These are phyloP conservation scores for Imbricaverruca yamaguchii DNA, from an alignment of 2,888 invertebrate species.

Conservation along the genomic window DNA sequence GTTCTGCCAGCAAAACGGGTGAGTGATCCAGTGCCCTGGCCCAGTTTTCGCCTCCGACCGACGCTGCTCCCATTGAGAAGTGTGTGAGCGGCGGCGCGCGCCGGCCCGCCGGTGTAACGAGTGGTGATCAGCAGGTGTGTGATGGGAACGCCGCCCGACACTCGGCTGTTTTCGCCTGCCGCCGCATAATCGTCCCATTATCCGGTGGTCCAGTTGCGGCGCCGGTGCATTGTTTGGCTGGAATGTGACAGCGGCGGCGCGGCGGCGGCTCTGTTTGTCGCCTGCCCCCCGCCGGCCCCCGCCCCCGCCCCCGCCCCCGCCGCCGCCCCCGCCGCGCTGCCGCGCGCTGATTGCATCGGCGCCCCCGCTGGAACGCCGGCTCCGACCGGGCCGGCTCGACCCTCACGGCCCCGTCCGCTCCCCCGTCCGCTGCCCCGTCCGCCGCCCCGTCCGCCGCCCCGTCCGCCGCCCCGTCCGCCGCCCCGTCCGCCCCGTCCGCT, in stretches of 20 bases:
- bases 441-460: no score
- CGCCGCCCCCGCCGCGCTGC: neutral
- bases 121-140: neutral
- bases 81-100: neutral
- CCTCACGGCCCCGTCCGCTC: no score
- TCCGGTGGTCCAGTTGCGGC: neutral
- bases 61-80: neutral
- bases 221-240: conserved; percentile 13
- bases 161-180: neutral
- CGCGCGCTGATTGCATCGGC: neutral
- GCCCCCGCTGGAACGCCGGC: neutral
- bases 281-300: neutral
- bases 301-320: neutral
- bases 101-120: neutral
- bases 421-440: no score
- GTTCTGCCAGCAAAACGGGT: no score
- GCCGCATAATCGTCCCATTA: conserved; percentile 10
- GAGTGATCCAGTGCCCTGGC: no score
- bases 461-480: no score
- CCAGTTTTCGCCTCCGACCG: neutral
- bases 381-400: neutral
- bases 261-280: neutral
- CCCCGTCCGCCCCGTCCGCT: no score
- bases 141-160: no score
- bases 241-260: conserved; percentile 5